A percentile compares a stretch with the other conserved stretches of the same genome.
Evolutionary conservation across 2,888 invertebrate genomes (phyloP).

Genomic region (Trachelus stipa): DNA sequence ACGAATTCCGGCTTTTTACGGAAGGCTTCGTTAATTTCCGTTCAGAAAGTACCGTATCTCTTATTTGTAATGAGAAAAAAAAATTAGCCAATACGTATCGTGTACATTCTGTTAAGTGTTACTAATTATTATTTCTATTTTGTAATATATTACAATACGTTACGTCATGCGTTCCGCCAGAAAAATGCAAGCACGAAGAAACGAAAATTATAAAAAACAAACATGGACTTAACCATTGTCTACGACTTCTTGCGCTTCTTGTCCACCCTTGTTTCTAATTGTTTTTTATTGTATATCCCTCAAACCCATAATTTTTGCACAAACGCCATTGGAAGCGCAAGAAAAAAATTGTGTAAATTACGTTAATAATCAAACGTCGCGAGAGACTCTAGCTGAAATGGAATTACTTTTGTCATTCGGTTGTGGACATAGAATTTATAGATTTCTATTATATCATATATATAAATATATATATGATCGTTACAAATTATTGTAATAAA

Average conservation of each 20-base stretch:
- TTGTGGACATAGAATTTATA: conserved; percentile 62
- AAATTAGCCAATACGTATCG: conserved; percentile 44
- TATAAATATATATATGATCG: conserved; percentile 48
- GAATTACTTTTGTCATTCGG: conserved; percentile 56
- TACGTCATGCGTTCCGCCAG: neutral
- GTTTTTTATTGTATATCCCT: neutral
- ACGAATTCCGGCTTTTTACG: no score
- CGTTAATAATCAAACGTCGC: conserved; percentile 24
- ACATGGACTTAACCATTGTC: neutral
- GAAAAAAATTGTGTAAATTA: conserved; percentile 3
- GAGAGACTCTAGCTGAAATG: conserved; percentile 36
- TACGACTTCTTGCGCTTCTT: no score
- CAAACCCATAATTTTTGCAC: no score
- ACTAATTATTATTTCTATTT: conserved; percentile 52
- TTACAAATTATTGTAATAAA: conserved; percentile 64
- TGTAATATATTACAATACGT: conserved; percentile 41
- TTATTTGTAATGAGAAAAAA: conserved; percentile 5
- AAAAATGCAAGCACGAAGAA: neutral
- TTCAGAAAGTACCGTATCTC: neutral
- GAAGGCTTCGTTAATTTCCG: no score
- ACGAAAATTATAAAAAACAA: neutral
- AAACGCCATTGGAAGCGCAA: neutral
- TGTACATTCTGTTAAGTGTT: conserved; percentile 58
- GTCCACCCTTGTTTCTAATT: neutral
- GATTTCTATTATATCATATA: conserved; percentile 57